Conservation (phyloP, 1,140 invertebrate species). For the Aphelinus atriplicis region DNA sequence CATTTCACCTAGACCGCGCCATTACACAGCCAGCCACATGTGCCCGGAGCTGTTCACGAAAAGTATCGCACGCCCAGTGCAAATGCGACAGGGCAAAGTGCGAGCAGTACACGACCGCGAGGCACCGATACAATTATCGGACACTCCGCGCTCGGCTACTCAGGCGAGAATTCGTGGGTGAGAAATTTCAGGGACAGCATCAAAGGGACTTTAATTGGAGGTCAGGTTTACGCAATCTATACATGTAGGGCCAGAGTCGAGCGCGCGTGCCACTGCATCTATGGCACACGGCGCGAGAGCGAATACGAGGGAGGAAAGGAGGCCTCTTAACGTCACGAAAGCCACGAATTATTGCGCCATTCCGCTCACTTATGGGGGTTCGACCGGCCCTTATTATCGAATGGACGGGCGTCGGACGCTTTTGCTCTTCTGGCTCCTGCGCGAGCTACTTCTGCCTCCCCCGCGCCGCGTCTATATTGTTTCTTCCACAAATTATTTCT, state of each 20-base stretch:
- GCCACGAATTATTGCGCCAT: constrained; percentile 64
- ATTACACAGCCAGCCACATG: background rate
- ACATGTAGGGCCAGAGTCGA: constrained; percentile 54
- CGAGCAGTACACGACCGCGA: constrained; percentile 31
- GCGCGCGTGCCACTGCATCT: constrained; percentile 32
- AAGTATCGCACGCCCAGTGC: too few relatives aligned
- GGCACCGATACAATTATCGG: constrained; percentile 56
- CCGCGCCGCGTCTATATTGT: too few relatives aligned
- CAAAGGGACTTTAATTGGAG: constrained; percentile 64
- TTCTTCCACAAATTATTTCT: too few relatives aligned
- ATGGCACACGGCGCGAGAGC: constrained; percentile 45
- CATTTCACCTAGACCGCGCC: too few relatives aligned
- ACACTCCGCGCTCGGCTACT: constrained; percentile 24
- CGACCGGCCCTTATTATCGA: constrained; percentile 60
- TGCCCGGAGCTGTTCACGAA: background rate
- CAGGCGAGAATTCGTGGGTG: constrained; percentile 1
- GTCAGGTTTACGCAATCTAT: constrained; percentile 57
- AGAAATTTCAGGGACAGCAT: constrained; percentile 46
- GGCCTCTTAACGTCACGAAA: constrained; percentile 64
- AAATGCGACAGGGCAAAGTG: background rate
- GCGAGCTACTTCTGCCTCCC: too few relatives aligned
- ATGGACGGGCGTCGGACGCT: background rate
- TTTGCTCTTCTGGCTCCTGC: too few relatives aligned
- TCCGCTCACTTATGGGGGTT: constrained; percentile 60
- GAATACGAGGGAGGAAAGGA: constrained; percentile 50